Evolutionary conservation across 2,113 vertebrate species (phyloP).

Genomic region (Tangachromis dhanisi): DNA sequence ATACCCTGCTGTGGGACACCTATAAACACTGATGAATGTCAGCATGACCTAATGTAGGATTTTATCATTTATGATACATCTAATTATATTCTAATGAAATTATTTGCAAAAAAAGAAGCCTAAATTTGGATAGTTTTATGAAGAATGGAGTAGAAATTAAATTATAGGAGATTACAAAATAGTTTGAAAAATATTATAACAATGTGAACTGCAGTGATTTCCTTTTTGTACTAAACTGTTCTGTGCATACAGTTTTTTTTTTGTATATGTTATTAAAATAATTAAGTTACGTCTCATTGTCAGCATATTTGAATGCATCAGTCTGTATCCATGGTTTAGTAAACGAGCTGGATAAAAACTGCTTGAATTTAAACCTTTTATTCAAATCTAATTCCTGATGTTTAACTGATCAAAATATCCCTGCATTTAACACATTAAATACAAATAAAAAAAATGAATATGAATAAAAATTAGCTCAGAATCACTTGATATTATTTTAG

Average conservation of each 20-base stretch:
- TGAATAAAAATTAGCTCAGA: background rate
- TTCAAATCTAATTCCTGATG: background rate
- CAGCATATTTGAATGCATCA: background rate
- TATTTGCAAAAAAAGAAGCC: background rate
- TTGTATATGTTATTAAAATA: background rate
- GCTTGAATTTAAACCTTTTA: background rate
- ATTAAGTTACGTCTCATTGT: accelerated
- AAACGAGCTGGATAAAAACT: background rate
- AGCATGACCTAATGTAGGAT: background rate
- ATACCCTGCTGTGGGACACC: background rate
- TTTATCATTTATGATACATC: background rate
- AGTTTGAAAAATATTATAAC: background rate
- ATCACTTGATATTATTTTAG: background rate
- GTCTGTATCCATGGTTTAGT: background rate
- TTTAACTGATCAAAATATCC: background rate
- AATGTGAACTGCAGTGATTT: background rate
- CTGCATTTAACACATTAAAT: background rate
- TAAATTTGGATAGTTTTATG: background rate
- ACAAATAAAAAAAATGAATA: background rate
- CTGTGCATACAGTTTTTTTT: background rate
- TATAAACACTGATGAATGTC: background rate
- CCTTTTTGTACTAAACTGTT: background rate
- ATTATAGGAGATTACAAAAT: background rate
- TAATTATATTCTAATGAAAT: background rate
- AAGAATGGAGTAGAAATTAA: background rate